These are phyloP conservation scores for Falco rusticolus DNA, from an alignment of 2,797 vertebrate species.

Conservation along the genomic window DNA sequence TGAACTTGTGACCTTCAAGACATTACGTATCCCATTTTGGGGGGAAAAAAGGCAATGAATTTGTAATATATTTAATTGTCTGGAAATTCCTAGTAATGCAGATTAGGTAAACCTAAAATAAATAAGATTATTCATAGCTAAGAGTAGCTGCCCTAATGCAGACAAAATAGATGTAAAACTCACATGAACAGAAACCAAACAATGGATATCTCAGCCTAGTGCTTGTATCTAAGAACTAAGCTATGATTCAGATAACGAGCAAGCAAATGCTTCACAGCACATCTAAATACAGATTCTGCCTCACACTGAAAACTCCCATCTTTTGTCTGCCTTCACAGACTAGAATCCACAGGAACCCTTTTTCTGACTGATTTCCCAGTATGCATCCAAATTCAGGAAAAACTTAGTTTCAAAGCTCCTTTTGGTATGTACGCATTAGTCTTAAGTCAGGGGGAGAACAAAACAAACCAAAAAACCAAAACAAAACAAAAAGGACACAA, in stretches of 20 bases:
- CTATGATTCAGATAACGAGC: neutral
- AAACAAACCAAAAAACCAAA: neutral
- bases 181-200: neutral
- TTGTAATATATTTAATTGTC: neutral
- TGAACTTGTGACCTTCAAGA: neutral
- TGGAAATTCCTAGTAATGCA: neutral
- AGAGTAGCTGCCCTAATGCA: neutral
- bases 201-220: neutral
- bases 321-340: neutral
- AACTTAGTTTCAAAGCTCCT: neutral
- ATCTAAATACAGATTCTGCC: neutral
- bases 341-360: neutral
- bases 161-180: neutral
- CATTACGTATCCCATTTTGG: neutral
- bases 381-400: neutral
- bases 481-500: neutral
- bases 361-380: neutral
- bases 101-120: neutral
- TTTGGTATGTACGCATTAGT: neutral
- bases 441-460: neutral
- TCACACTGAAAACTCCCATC: neutral
- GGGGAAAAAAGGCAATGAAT: rapidly evolving
- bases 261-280: neutral
- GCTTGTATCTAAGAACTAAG: neutral
- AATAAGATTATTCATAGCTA: neutral